phyloP scores from a whole-genome alignment of 2,888 invertebrate genomes.

The Caenorhabditis virilis region DNA sequence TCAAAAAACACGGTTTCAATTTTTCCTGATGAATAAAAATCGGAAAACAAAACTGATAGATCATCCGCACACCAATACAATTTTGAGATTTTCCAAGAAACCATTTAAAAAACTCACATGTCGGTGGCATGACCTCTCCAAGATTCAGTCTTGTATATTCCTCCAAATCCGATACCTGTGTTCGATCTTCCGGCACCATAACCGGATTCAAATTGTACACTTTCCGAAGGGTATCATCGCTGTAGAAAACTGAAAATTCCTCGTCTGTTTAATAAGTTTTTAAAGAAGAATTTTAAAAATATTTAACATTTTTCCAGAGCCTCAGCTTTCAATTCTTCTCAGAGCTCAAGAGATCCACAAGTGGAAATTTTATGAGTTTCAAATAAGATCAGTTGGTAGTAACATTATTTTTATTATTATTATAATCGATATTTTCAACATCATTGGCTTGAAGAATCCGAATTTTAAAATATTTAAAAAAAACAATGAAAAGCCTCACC shows the following conservation, averaged over 20 bases:
- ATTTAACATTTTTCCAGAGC: too few relatives aligned
- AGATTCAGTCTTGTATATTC: not conserved
- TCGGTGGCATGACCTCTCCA: not conserved
- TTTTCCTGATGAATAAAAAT: not conserved
- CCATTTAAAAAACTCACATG: not conserved
- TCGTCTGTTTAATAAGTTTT: not conserved
- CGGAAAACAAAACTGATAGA: not conserved
- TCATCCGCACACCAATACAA: not conserved
- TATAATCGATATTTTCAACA: constrained; percentile 5
- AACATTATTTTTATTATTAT: too few relatives aligned
- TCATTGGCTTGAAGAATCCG: constrained; percentile 4
- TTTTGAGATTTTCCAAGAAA: not conserved
- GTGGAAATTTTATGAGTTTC: too few relatives aligned
- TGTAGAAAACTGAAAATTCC: not conserved
- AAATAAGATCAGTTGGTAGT: constrained; percentile 21
- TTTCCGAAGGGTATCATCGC: too few relatives aligned
- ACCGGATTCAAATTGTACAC: too few relatives aligned
- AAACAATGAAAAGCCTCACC: not conserved
- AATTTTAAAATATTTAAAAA: not conserved
- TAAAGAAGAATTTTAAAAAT: too few relatives aligned
- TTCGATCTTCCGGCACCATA: not conserved
- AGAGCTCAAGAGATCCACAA: too few relatives aligned
- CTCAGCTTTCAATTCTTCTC: too few relatives aligned
- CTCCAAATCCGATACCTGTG: not conserved
- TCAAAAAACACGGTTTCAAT: not conserved